A percentile compares a stretch with the other conserved stretches of the same genome.
Conservation (phyloP, 2,113 vertebrate genomes). For the Paratilapia polleni region DNA sequence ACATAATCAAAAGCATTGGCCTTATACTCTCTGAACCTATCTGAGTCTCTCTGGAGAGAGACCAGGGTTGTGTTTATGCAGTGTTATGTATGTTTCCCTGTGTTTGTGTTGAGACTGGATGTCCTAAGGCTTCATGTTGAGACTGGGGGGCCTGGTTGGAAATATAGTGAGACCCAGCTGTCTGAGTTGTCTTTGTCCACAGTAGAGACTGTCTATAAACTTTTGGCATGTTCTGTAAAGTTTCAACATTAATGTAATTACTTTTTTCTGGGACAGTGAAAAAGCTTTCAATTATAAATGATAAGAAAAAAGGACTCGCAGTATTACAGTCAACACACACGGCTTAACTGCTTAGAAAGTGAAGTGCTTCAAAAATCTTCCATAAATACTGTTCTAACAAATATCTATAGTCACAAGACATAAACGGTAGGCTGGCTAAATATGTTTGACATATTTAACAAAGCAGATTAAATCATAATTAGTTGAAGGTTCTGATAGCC, state of each 20-base stretch:
- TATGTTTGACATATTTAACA: slow-evolving; percentile 44
- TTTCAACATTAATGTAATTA: background rate
- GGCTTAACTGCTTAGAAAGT: background rate
- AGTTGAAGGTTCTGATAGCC: background rate
- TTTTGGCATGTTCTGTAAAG: background rate
- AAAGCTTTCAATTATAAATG: background rate
- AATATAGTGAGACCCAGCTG: slow-evolving; percentile 28
- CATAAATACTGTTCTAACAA: background rate
- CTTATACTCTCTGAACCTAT: slow-evolving; percentile 9
- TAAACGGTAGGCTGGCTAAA: background rate
- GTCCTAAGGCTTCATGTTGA: slow-evolving; percentile 7
- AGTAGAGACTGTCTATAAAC: background rate
- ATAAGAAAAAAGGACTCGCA: background rate
- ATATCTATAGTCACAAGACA: background rate
- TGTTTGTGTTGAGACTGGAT: slow-evolving; percentile 54
- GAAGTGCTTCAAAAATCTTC: background rate
- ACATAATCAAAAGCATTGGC: background rate
- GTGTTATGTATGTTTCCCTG: slow-evolving; percentile 37
- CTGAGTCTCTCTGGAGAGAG: slow-evolving; percentile 10
- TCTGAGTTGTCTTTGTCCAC: slow-evolving; percentile 23
- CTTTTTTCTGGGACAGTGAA: background rate
- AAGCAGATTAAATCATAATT: slow-evolving; percentile 8
- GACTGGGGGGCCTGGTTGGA: slow-evolving; percentile 14
- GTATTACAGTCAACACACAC: background rate
- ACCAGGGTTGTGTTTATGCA: slow-evolving; percentile 32